Percentiles rank a stretch among this genome's conserved stretches.
These are phyloP conservation scores for Sebastes wilsoni DNA, from an alignment of 2,797 vertebrate species.

Conservation along the genomic window DNA sequence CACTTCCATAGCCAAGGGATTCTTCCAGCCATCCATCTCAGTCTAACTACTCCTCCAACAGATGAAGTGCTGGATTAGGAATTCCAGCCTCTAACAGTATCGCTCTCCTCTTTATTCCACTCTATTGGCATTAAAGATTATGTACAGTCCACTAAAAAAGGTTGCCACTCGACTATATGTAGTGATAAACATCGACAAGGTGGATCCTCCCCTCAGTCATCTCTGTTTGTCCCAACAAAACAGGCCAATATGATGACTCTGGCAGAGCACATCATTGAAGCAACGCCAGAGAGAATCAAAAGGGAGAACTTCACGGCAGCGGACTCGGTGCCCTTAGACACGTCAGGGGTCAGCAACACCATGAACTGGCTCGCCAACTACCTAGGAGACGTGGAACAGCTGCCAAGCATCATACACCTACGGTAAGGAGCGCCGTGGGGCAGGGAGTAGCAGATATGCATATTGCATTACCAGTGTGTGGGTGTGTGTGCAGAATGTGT, in stretches of 20 bases:
- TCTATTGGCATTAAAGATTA: neutral
- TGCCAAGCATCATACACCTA: conserved; percentile 93
- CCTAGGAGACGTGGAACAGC: conserved; percentile 94
- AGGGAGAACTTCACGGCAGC: conserved; percentile 90
- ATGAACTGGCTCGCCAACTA: conserved; percentile 99
- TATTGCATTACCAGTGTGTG: neutral
- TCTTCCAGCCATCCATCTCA: conserved; percentile 72
- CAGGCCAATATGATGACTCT: conserved; percentile 99
- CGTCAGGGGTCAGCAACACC: conserved; percentile 90
- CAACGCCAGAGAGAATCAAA: conserved; percentile 97
- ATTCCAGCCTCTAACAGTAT: conserved; percentile 40
- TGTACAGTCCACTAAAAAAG: neutral
- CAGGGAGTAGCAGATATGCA: neutral
- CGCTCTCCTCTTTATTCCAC: conserved; percentile 30
- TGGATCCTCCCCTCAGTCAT: neutral
- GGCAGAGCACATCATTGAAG: conserved; percentile 98
- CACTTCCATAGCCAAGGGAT: conserved; percentile 68
- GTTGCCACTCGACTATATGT: neutral
- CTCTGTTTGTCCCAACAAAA: conserved; percentile 14
- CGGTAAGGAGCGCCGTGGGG: conserved; percentile 78
- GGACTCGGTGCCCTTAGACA: conserved; percentile 87
- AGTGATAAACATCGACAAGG: neutral
- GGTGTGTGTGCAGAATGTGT: neutral
- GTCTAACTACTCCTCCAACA: conserved; percentile 51
- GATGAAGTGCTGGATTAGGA: conserved; percentile 54